phyloP scores from a whole-genome alignment of 2,113 vertebrate species.

The Brachypteracias leptosomus region DNA sequence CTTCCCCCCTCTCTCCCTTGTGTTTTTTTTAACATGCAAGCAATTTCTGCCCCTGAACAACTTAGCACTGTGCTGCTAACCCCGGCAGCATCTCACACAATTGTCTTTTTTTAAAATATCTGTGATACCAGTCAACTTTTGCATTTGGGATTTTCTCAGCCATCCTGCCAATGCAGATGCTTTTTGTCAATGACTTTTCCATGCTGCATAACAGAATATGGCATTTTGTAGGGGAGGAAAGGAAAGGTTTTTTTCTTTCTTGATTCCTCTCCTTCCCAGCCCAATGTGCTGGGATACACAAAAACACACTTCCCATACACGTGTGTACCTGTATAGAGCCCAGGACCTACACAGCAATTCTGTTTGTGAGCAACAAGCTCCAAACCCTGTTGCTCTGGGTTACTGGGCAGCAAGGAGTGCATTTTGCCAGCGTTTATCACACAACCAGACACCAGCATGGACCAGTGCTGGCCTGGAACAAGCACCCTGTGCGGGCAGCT shows the following conservation, averaged over 20 bases:
- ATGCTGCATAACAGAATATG: not conserved
- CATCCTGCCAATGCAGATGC: not conserved
- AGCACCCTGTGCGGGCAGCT: not conserved
- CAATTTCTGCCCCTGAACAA: conserved; percentile 24
- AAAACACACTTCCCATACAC: not conserved
- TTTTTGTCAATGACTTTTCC: not conserved
- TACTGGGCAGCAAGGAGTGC: not conserved
- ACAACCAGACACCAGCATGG: accelerated
- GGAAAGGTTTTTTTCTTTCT: not conserved
- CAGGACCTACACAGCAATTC: not conserved
- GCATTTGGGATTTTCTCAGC: not conserved
- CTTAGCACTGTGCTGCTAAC: not conserved
- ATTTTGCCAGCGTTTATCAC: accelerated
- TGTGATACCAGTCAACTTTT: not conserved
- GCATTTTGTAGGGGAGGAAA: not conserved
- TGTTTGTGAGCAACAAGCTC: not conserved
- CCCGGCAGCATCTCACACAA: not conserved
- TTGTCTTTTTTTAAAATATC: not conserved
- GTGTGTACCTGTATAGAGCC: accelerated
- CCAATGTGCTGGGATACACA: not conserved
- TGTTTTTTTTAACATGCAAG: not conserved
- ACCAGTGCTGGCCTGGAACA: not conserved
- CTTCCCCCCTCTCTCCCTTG: not conserved
- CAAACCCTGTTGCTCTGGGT: not conserved
- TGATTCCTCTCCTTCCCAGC: accelerated